Evolutionary conservation across 2,888 invertebrate genomes (phyloP), one percentile per base, ranked within the genome.

Genomic region (Plutella xylostella): DNA sequence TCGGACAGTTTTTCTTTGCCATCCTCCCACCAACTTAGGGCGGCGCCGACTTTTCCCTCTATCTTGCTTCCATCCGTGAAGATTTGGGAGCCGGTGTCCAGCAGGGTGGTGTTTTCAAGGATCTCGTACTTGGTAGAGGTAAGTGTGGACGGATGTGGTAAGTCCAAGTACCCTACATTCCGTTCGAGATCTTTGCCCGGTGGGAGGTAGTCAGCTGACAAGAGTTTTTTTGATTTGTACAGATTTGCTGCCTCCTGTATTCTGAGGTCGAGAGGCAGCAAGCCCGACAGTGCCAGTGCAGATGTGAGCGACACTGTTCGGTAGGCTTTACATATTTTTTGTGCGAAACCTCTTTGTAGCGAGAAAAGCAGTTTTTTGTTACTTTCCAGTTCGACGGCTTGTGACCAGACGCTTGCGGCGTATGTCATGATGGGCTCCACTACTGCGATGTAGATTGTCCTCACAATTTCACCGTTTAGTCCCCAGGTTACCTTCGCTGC

Each of bases 391-490:
- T 31, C 20, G 9, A 20, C 20, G 3, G 37, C 38, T 2, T 18
- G 20, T 1, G 45, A 33, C 47, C 50, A 48, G 1, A 19, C 37
- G 20, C 50, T 42, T 0, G 50, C 33, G 0, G 48, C 50, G 14
- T 48, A 50, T n/a, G 43, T 1, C 3, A 47, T 40, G 6, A 42
- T 43, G 1, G 48, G 50, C 18, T 48, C 46, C 4, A 50, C 20
- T 4, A 47, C 44, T 6, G 48, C 41, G 1, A 12, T 28, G 18
- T 50, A 50, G 2, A 50, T 46, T 0, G 37, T 38, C 14, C 22
- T 40, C 3, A 45, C 34, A 9, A 50, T 41, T 17, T 50, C 50
- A 0, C 43, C 18, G 15, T 40, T 37, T 1, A 50, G 33, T 2
- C 48, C 50, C 45, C 45, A 48, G 3, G 5, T 33, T 1, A 34